Evolutionary conservation across 2,113 vertebrate species (phyloP), one percentile per base, ranked within the genome.

Genomic region (Lamprologus speciosus): DNA sequence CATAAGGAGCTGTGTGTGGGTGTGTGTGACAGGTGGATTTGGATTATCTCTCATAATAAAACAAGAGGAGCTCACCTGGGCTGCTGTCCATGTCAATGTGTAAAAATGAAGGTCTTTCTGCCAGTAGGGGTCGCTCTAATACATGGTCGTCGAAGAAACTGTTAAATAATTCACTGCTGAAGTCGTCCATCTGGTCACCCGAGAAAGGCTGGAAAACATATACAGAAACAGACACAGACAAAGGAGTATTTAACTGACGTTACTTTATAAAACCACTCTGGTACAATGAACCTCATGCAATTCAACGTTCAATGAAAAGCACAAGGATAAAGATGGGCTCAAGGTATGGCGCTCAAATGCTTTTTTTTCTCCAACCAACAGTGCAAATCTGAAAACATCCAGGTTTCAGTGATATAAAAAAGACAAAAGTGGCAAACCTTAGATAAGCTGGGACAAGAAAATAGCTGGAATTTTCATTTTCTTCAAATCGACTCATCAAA

Each of bases 131-230:
- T 10, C 95, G 93, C 87, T 95, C 95, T 93, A 95, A 88, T 88
- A 95, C 80, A 10, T 98, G 97, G 85, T 99, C 98, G 83, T 99
- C 99, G 6, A 99, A 99, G 96, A 99, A 99, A 87, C 98, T 99
- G 96, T 94, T 99, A 96, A 99, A 99, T 81, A 99, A 97, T 83
- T 99, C 98, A 1, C 97, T 99, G 96, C 98, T 99, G 97, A 99
- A 99, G 94, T 99, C 99, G 88, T 99, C 99, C 97, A 99, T 98
- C 93, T 98, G 98, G 94, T 99, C 98, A 65, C 94, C 94, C 0
- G 97, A 97, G 89, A 99, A 99, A 93, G 98, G 98, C 97, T 99
- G 93, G 5, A 88, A 82, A 31, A 87, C 50, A 84, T 2, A 42
- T 21, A 80, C 13, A 85, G 11, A 81, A 35, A 68, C 60, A 65